These are phyloP conservation scores for Plutomurus gul DNA, from an alignment of 1,140 invertebrate species.

Conservation along the genomic window DNA sequence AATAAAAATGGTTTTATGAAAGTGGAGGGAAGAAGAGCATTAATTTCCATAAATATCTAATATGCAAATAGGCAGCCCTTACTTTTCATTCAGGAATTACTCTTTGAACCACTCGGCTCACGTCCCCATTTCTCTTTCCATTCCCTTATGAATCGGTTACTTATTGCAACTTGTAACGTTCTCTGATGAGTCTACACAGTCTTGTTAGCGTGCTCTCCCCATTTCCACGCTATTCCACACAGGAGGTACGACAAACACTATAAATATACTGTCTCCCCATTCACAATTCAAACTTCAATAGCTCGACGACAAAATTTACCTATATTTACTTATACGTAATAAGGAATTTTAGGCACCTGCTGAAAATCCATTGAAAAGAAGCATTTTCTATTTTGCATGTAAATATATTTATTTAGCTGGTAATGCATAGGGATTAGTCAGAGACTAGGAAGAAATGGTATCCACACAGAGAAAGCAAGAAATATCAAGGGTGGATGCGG, in stretches of 20 bases:
- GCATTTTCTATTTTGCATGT: not conserved
- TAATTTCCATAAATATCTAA: slow-evolving; percentile 37
- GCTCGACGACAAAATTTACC: too few relatives aligned
- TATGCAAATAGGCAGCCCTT: slow-evolving; percentile 22
- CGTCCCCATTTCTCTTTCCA: slow-evolving; percentile 13
- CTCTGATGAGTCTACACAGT: not conserved
- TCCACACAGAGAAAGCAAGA: not conserved
- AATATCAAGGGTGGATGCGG: not conserved
- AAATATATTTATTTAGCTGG: not conserved
- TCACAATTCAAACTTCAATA: too few relatives aligned
- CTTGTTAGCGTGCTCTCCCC: not conserved
- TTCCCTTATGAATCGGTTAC: not conserved
- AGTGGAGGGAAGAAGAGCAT: not conserved
- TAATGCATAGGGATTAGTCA: not conserved
- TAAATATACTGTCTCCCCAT: too few relatives aligned
- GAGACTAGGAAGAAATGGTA: too few relatives aligned
- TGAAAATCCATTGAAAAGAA: too few relatives aligned
- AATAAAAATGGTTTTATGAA: slow-evolving; percentile 29
- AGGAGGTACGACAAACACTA: too few relatives aligned
- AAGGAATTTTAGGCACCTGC: too few relatives aligned
- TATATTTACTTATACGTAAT: too few relatives aligned
- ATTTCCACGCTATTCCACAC: too few relatives aligned
- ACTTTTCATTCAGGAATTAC: slow-evolving; percentile 14
- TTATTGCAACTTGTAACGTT: not conserved
- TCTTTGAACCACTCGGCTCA: slow-evolving; percentile 21